Conservation (phyloP, 2,888 invertebrate species). For the Aspidiotus destructor region DNA sequence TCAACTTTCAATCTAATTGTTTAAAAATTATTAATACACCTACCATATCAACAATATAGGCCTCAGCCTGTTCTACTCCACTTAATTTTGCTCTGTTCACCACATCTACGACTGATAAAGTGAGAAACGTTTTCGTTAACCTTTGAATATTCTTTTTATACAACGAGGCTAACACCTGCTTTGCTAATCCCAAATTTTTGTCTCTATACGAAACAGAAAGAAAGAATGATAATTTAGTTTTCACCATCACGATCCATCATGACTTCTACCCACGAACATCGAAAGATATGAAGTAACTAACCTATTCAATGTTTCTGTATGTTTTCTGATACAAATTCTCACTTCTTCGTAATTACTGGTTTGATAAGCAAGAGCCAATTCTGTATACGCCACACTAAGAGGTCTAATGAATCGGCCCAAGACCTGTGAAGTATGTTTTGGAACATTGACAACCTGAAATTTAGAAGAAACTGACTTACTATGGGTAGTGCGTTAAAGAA, state of each 20-base stretch:
- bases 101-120: constrained; percentile 77
- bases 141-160: constrained; percentile 95
- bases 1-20: no score
- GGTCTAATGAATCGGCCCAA: constrained; percentile 77
- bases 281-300: neutral
- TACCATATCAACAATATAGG: constrained; percentile 91
- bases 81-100: constrained; percentile 78
- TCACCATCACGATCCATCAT: neutral
- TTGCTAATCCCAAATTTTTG: constrained; percentile 50
- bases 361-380: constrained; percentile 71
- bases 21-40: constrained; percentile 37
- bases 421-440: constrained; percentile 86
- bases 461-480: constrained; percentile 39
- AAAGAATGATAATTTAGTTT: neutral
- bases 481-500: no score
- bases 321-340: constrained; percentile 59
- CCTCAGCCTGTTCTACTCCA: constrained; percentile 79
- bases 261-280: no score
- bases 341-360: constrained; percentile 63
- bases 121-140: constrained; percentile 87
- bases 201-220: constrained; percentile 43
- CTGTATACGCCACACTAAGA: constrained; percentile 76
- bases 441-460: constrained; percentile 47
- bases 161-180: constrained; percentile 73
- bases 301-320: constrained; percentile 54